phyloP scores from a whole-genome alignment of 2,888 invertebrate genomes.

The Netelia fuscicornis region DNA sequence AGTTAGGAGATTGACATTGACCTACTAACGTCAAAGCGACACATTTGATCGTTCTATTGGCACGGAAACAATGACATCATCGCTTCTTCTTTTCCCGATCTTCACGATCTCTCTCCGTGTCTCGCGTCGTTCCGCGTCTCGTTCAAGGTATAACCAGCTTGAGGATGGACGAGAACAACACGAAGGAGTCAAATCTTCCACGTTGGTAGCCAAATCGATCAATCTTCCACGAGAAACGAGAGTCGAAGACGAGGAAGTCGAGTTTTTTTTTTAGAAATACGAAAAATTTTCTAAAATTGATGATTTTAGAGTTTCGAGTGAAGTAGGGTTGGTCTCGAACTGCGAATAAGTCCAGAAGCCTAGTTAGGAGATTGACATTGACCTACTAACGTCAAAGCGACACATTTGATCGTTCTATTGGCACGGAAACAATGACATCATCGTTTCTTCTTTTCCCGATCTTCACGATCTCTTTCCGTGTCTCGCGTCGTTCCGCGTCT shows the following conservation, averaged over 20 bases:
- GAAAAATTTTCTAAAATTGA: too few species aligned
- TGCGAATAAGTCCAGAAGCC: neutral
- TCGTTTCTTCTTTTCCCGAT: slow-evolving; percentile 15
- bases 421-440: slow-evolving; percentile 18
- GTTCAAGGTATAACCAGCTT: neutral
- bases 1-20: slow-evolving; percentile 21
- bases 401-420: slow-evolving; percentile 2
- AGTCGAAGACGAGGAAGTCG: slow-evolving; percentile 58
- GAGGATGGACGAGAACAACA: neutral
- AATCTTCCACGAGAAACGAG: slow-evolving; percentile 53
- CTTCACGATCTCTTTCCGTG: neutral
- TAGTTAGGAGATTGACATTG: slow-evolving; percentile 18
- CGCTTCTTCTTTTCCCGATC: slow-evolving; percentile 17
- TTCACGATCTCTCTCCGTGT: neutral
- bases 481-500: neutral
- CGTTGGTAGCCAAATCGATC: slow-evolving; percentile 66
- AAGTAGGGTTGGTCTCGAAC: too few species aligned
- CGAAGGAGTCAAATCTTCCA: slow-evolving; percentile 31
- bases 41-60: slow-evolving; percentile 6
- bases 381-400: slow-evolving; percentile 12
- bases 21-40: slow-evolving; percentile 5
- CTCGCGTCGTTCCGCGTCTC: neutral
- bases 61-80: slow-evolving; percentile 18
- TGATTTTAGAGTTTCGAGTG: too few species aligned
- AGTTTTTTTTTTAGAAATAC: too few species aligned